Base-by-base conservation (phyloP, 2,113 vertebrate genomes). In the Indicator indicator region DNA sequence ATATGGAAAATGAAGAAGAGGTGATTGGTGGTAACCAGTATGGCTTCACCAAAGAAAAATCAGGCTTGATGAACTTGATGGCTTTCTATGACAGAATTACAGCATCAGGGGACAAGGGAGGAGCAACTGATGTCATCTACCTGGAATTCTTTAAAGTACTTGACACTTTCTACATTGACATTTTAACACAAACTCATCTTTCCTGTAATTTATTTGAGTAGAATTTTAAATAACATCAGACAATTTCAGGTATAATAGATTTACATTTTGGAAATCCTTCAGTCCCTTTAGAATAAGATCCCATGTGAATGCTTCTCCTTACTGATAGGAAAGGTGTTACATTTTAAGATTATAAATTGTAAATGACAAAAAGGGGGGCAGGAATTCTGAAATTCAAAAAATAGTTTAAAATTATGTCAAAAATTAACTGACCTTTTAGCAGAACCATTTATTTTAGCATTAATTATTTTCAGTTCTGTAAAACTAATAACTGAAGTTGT, bases 281-380 rank as follows among this genome's bases (percentile, higher is more conserved):
- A 0, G 38, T 62, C 13, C 12, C 8, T 3, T 74, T 69, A 62
- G 9, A 88, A 12, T 2, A 62, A 12, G 38, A 73, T 38, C 67
- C 7, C 2, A 3, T 21, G 30, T 16, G 23, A 74, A 1, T 63
- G 16, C 8, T 84, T 80, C 6, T 0, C 16, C 80, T 80, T 1
- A 0, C 9, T 70, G 16, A 74, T 2, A 63, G 3, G 1, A 74
- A 38, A 6, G 5, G 1, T 55, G 13, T 32, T 9, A 16, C 40
- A 23, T 52, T 48, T 55, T 21, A 73, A 77, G 54, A 60, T 38
- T 33, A 13, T 62, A 62, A 18, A 9, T 38, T 62, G 13, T 27
- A 72, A 11, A 42, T n/a, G 3, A 28, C 23, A 60, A 38, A 70
- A 83, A 71, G 73, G 13, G 2, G 0, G 8, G 6, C 12, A 68